A percentile compares a stretch with the other conserved stretches of the same genome.
Evolutionary conservation across 1,140 invertebrate species (phyloP).

Genomic region (Hyles vespertilio): DNA sequence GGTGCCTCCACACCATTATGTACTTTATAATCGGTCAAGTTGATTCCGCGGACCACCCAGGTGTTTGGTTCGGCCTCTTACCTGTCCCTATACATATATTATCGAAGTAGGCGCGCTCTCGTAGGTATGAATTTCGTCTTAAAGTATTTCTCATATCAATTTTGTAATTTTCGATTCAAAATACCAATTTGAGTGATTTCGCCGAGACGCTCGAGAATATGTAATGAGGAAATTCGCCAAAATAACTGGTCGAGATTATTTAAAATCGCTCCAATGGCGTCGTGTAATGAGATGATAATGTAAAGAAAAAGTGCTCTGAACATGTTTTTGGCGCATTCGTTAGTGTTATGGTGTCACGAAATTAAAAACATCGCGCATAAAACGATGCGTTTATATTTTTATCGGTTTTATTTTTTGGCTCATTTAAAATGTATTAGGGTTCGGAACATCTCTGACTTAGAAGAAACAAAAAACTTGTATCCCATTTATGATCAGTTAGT

Average conservation of each 20-base stretch:
- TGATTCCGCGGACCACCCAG: slow-evolving; percentile 66
- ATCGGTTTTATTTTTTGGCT: too few relatives aligned
- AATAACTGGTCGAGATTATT: slow-evolving; percentile 37
- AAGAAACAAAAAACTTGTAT: too few relatives aligned
- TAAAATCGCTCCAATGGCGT: slow-evolving; percentile 31
- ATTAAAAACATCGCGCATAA: too few relatives aligned
- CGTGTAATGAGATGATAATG: slow-evolving; percentile 43
- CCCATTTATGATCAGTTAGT: too few relatives aligned
- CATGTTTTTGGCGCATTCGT: slow-evolving; percentile 10
- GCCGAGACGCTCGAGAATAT: slow-evolving; percentile 39
- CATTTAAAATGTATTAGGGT: too few relatives aligned
- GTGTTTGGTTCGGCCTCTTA: slow-evolving; percentile 39
- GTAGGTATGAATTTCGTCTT: slow-evolving; percentile 16
- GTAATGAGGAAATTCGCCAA: slow-evolving; percentile 53
- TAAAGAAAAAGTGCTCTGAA: slow-evolving; percentile 22
- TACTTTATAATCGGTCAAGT: slow-evolving; percentile 50
- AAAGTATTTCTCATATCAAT: slow-evolving; percentile 33
- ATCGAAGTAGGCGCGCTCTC: slow-evolving; percentile 14
- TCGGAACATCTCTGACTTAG: too few relatives aligned
- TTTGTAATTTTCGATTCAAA: slow-evolving; percentile 60
- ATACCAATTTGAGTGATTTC: slow-evolving; percentile 58
- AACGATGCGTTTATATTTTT: too few relatives aligned
- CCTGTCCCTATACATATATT: slow-evolving; percentile 22
- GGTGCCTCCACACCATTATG: slow-evolving; percentile 34
- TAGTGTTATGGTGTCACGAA: too few relatives aligned